Base-by-base conservation (phyloP, 2,113 vertebrate genomes). In the Aix galericulata region DNA sequence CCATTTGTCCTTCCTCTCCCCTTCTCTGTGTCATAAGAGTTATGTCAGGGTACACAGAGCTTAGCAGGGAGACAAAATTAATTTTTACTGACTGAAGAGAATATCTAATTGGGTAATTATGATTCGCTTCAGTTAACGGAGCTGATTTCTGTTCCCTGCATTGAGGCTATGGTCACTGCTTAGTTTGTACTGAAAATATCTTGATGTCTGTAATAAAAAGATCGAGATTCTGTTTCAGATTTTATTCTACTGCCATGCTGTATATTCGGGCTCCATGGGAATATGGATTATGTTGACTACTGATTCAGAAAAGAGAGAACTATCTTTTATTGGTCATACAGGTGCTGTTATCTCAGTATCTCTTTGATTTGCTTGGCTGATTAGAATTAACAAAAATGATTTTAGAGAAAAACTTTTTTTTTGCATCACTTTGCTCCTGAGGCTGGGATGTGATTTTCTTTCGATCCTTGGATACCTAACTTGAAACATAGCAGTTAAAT, bases 61-160 rank as follows among this genome's bases (percentile, higher is more conserved):
- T 83, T 52, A 92, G 60, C 80, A 62, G 36, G 77, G 48, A 53
- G 67, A 89, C 66, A 17, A 68, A 44, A 74, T 71, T 58, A 71
- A 68, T 78, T 93, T 94, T 84, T 83, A 26, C 82, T 88, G 91
- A 22, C 75, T 78, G 93, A 86, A 82, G 22, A 91, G 85, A 11
- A 0, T 75, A 69, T 78, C 79, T 81, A 83, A 93, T 86, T 53
- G 79, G 60, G 44, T 90, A 90, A 94, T 96, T 88, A 82, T 13
- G 53, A 63, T 93, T 89, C 82, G 72, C 58, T 50, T 93, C 63
- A 21, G 46, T 86, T 88, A 81, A 69, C 9, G 21, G 63, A 56
- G 79, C 48, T 90, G 85, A 56, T 63, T 76, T 58, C 59, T 82
- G 68, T 6, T 84, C 36, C 1, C 50, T 44, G 60, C 38, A 7